These are phyloP conservation scores for Plectus sambesii DNA, from an alignment of 1,140 invertebrate genomes.

Conservation along the genomic window DNA sequence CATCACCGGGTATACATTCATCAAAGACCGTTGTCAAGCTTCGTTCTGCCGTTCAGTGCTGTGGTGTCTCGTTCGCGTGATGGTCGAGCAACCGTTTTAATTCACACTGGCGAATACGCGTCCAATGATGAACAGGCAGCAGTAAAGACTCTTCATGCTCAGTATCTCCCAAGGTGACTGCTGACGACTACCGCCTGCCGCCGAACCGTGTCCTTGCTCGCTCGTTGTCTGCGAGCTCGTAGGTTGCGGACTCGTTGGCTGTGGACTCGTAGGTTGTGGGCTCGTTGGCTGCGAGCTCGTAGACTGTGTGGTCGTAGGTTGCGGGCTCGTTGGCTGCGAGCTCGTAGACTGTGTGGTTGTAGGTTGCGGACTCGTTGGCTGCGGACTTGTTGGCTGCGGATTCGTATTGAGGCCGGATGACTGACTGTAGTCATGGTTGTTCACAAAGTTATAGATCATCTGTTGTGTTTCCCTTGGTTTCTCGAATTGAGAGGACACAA, in stretches of 20 bases:
- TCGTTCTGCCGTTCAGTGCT: no score
- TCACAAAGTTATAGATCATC: constrained; percentile 27
- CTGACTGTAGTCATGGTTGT: constrained; percentile 25
- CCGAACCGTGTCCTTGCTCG: no score
- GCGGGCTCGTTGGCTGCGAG: constrained; percentile 5
- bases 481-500: constrained; percentile 19
- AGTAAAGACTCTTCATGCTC: no score
- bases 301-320: constrained; percentile 7
- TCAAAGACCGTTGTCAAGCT: no score
- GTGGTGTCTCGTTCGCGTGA: no score
- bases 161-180: no score
- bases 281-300: background rate
- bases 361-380: constrained; percentile 2
- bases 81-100: no score
- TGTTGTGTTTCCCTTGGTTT: constrained; percentile 30
- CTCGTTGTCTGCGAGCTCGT: constrained; percentile 11
- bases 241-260: constrained; percentile 9
- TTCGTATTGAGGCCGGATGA: constrained; percentile 2
- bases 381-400: constrained; percentile 3
- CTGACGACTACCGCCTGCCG: no score
- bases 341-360: background rate
- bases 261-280: constrained; percentile 3
- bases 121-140: no score
- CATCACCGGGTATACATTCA: constrained; percentile 34
- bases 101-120: no score